Conservation (phyloP, 64 coral and sea anemone genomes). For the Stichodactyla mertensii region DNA sequence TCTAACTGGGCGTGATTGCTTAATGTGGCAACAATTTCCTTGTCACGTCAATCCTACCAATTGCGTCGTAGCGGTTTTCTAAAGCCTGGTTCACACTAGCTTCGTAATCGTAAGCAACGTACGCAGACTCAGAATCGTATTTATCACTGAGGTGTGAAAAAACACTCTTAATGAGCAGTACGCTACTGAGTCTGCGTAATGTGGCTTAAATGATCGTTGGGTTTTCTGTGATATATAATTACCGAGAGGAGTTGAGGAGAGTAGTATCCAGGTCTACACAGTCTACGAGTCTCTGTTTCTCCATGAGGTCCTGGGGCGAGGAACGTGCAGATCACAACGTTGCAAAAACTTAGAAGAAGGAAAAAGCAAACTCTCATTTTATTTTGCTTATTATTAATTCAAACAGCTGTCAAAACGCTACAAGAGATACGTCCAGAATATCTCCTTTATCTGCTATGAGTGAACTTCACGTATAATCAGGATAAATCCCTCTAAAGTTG, state of each 20-base stretch:
- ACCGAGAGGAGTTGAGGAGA: neutral
- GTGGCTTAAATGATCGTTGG: neutral
- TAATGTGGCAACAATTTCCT: no score
- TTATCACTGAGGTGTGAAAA: no score
- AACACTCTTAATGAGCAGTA: no score
- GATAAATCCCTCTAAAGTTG: neutral
- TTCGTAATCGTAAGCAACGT: no score
- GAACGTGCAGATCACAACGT: neutral
- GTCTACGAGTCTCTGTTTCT: neutral
- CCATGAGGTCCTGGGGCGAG: neutral
- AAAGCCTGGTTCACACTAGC: no score
- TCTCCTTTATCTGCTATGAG: neutral
- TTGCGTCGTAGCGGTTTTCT: no score
- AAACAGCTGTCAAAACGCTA: neutral
- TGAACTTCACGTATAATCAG: neutral
- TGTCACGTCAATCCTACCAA: no score
- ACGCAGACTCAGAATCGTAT: no score
- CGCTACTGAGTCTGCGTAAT: no score
- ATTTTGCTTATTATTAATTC: neutral
- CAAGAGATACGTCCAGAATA: neutral
- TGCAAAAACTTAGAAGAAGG: neutral
- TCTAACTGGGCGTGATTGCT: no score
- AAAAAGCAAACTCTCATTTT: neutral
- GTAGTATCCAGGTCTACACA: neutral
- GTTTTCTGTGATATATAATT: neutral